Conservation (phyloP, 1,140 invertebrate genomes). For the Aphelenchoides avenae region DNA sequence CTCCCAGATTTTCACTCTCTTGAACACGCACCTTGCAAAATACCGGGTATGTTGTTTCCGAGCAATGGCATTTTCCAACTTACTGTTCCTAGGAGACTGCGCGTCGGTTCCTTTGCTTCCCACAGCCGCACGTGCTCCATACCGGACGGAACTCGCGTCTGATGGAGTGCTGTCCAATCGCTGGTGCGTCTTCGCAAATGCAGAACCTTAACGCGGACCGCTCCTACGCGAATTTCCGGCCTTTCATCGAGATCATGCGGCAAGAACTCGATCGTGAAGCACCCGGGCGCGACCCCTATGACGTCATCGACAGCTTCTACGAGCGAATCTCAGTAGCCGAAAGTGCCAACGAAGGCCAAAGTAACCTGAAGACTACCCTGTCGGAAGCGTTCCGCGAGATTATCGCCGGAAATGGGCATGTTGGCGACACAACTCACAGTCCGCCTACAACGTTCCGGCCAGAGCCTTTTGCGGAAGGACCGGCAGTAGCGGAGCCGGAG, state of each 20-base stretch:
- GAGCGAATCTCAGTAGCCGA: background rate
- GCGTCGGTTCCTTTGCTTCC: conserved; percentile 29
- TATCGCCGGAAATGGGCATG: conserved; percentile 1
- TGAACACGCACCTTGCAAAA: conserved; percentile 31
- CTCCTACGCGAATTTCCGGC: conserved; percentile 14
- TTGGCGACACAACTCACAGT: conserved; percentile 1
- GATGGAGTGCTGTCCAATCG: conserved; percentile 22
- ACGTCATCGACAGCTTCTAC: background rate
- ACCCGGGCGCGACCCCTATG: no score
- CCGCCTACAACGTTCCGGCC: no score
- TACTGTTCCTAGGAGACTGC: conserved; percentile 17
- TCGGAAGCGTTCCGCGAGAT: background rate
- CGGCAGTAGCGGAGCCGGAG: no score
- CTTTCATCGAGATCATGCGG: conserved; percentile 22
- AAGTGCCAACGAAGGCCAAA: background rate
- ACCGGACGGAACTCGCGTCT: conserved; percentile 12
- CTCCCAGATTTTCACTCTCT: conserved; percentile 19
- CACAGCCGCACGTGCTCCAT: conserved; percentile 23
- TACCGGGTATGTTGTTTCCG: conserved; percentile 18
- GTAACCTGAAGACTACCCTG: background rate
- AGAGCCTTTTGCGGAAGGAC: no score
- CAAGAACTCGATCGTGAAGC: conserved; percentile 22
- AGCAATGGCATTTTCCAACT: no score
- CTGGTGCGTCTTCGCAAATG: conserved; percentile 10
- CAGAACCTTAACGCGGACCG: conserved; percentile 11